Conservation (phyloP, 2,888 invertebrate genomes). For the Dinocampus coccinellae region DNA sequence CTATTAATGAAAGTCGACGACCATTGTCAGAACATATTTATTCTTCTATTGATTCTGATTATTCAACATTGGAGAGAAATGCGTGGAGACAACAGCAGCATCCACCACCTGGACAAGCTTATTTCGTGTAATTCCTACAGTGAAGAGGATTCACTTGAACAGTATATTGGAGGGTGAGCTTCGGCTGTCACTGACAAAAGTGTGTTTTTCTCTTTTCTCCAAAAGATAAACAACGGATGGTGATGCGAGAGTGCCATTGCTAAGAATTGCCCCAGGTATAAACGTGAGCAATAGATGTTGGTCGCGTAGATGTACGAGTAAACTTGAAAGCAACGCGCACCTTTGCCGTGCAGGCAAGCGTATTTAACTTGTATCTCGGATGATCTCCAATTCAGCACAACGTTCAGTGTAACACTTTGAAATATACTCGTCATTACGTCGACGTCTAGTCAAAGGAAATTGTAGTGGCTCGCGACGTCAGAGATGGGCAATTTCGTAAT, state of each 20-base stretch:
- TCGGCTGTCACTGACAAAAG: not conserved
- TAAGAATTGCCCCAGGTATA: not conserved
- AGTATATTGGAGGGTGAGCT: not conserved
- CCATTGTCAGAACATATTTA: slow-evolving; percentile 91
- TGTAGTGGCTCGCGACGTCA: slow-evolving; percentile 34
- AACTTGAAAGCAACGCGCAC: slow-evolving; percentile 11
- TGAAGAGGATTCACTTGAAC: slow-evolving; percentile 6
- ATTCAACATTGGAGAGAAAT: slow-evolving; percentile 83
- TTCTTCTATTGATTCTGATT: slow-evolving; percentile 91
- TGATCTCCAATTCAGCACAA: slow-evolving; percentile 18
- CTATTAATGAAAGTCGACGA: slow-evolving; percentile 66
- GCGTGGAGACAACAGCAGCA: slow-evolving; percentile 72
- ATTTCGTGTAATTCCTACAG: slow-evolving; percentile 67
- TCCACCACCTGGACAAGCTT: slow-evolving; percentile 68
- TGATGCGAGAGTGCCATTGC: slow-evolving; percentile 15
- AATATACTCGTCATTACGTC: slow-evolving; percentile 42
- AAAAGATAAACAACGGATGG: not conserved
- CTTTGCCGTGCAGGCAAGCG: slow-evolving; percentile 15
- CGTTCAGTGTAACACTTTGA: slow-evolving; percentile 21
- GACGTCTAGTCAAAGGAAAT: slow-evolving; percentile 49
- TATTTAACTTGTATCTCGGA: not conserved
- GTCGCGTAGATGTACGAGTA: slow-evolving; percentile 18
- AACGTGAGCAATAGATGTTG: not conserved
- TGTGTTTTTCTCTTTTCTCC: not conserved
- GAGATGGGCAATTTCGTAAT: slow-evolving; percentile 35